Percentiles rank a stretch among this genome's conserved stretches.
Evolutionary conservation across 2,113 vertebrate genomes (phyloP).

Genomic region (Chinchilla lanigera): DNA sequence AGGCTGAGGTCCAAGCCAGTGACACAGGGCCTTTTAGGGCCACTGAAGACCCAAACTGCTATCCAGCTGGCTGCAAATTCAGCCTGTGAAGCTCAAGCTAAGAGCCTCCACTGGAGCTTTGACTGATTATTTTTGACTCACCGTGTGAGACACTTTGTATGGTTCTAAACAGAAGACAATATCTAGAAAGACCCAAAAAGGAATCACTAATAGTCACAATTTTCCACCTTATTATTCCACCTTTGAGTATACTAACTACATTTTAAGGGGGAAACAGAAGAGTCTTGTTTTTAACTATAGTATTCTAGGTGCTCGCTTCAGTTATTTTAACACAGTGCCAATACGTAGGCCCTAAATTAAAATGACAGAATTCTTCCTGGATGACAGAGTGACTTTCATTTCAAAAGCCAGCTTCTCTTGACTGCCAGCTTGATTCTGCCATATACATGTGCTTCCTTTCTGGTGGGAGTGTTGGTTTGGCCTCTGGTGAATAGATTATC

Average conservation of each 20-base stretch:
- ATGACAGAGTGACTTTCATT: conserved; percentile 66
- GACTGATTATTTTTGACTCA: conserved; percentile 1
- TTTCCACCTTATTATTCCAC: conserved; percentile 63
- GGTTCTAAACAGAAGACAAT: conserved; percentile 45
- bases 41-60: background rate
- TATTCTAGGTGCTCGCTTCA: conserved; percentile 61
- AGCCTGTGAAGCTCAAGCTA: conserved; percentile 20
- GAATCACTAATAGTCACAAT: conserved; percentile 68
- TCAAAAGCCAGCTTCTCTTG: conserved; percentile 67
- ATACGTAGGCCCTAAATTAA: conserved; percentile 82
- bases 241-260: conserved; percentile 73
- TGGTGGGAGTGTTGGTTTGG: conserved; percentile 24
- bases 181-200: conserved; percentile 32
- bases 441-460: conserved; percentile 28
- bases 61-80: background rate
- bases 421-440: conserved; percentile 53
- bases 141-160: background rate
- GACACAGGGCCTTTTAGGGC: background rate
- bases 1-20: background rate
- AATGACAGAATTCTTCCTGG: conserved; percentile 47
- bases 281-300: conserved; percentile 76
- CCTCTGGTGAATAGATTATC: conserved; percentile 15
- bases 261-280: conserved; percentile 67
- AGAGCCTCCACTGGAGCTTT: conserved; percentile 61
- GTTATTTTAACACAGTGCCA: conserved; percentile 76